These are phyloP conservation scores for Hylaeus anthracinus DNA, from an alignment of 1,140 invertebrate genomes.

Conservation along the genomic window DNA sequence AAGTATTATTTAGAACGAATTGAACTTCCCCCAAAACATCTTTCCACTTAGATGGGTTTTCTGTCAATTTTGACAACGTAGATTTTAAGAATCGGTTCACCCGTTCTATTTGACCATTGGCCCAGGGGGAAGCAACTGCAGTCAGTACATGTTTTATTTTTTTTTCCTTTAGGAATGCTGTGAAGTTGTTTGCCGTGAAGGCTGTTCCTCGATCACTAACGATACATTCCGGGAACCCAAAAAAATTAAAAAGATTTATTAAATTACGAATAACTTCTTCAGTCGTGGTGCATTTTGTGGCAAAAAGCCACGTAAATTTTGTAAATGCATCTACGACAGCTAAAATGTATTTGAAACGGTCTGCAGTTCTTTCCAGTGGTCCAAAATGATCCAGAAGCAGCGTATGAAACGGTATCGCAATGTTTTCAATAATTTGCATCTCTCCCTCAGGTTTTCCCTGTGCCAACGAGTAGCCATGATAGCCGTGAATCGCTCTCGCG, in stretches of 20 bases:
- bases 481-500: no score
- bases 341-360: slow-evolving; percentile 11
- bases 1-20: slow-evolving; percentile 15
- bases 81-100: neutral
- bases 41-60: slow-evolving; percentile 4
- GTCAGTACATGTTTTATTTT: slow-evolving; percentile 5
- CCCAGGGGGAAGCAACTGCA: slow-evolving; percentile 7
- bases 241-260: neutral
- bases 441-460: neutral
- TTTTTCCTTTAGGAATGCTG: neutral
- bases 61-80: neutral
- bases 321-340: slow-evolving; percentile 15
- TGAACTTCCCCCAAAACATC: neutral
- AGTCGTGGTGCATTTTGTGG: neutral
- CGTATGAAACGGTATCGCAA: neutral
- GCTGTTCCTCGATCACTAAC: slow-evolving; percentile 5
- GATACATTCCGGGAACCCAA: neutral
- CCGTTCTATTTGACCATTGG: neutral
- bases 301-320: neutral
- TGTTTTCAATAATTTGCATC: neutral
- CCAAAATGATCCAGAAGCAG: slow-evolving; percentile 5
- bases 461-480: no score
- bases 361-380: neutral
- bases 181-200: neutral
- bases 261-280: neutral